Evolutionary conservation across 1,140 invertebrate species (phyloP).

Genomic region (Bombus affinis): DNA sequence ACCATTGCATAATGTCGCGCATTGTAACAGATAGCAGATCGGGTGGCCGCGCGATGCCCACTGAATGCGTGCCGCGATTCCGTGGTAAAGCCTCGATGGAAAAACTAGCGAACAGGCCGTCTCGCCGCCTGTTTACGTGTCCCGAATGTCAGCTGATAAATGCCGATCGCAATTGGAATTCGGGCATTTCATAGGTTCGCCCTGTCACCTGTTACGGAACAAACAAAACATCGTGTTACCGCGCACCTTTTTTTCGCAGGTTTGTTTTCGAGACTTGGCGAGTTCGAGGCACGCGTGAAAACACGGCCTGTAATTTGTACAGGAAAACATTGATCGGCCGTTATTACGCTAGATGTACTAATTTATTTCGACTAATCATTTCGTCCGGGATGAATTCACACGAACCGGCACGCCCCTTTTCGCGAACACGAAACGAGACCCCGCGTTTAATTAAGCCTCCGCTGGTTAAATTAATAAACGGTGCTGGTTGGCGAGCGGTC

Average conservation of each 20-base stretch:
- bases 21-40: conserved; percentile 49
- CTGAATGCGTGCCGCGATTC: conserved; percentile 30
- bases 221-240: conserved; percentile 44
- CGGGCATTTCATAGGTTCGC: conserved; percentile 53
- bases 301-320: background rate
- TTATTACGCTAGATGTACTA: background rate
- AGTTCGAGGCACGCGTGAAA: background rate
- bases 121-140: conserved; percentile 60
- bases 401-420: background rate
- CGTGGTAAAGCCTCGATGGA: background rate
- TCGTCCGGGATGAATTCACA: background rate
- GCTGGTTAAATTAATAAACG: conserved; percentile 11
- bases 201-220: conserved; percentile 62
- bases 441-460: conserved; percentile 13
- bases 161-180: conserved; percentile 52
- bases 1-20: conserved; percentile 64
- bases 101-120: conserved; percentile 27
- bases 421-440: background rate
- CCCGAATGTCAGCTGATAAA: conserved; percentile 68
- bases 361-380: conserved; percentile 9
- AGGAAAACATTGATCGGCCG: background rate
- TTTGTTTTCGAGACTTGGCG: background rate
- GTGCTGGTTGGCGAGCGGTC: too few relatives aligned
- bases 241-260: conserved; percentile 2
- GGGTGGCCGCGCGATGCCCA: background rate